These are phyloP conservation scores for Crossaster papposus DNA, from an alignment of 53 echinoderm and acorn worm species.

Conservation along the genomic window DNA sequence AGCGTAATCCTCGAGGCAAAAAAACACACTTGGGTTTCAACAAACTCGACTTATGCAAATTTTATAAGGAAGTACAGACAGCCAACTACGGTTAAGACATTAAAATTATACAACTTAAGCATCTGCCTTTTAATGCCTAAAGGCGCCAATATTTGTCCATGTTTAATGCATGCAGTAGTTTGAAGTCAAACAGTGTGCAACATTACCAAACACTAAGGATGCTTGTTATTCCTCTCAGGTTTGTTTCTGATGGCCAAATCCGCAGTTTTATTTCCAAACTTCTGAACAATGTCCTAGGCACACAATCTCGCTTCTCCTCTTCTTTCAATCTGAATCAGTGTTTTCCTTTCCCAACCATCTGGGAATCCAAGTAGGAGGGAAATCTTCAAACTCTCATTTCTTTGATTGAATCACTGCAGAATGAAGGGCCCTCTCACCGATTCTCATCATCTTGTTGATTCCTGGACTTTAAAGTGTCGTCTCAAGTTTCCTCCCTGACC, in stretches of 20 bases:
- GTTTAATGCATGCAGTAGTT: background rate
- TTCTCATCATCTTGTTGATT: background rate
- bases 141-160: background rate
- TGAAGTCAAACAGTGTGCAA: background rate
- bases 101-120: background rate
- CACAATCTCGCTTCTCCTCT: background rate
- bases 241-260: background rate
- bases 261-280: background rate
- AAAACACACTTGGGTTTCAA: background rate
- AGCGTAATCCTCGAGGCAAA: background rate
- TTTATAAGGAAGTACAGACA: background rate
- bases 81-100: background rate
- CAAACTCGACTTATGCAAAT: background rate
- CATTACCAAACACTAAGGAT: background rate
- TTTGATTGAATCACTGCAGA: background rate
- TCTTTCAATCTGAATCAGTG: background rate
- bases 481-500: background rate
- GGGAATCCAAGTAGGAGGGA: constrained; percentile 7
- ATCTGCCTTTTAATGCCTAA: background rate
- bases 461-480: background rate
- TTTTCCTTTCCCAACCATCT: background rate
- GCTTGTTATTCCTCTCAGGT: background rate
- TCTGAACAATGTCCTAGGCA: background rate
- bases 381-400: background rate
- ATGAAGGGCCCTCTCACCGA: background rate